Conservation (phyloP, 2,797 vertebrate species). For the Saxicola maurus region DNA sequence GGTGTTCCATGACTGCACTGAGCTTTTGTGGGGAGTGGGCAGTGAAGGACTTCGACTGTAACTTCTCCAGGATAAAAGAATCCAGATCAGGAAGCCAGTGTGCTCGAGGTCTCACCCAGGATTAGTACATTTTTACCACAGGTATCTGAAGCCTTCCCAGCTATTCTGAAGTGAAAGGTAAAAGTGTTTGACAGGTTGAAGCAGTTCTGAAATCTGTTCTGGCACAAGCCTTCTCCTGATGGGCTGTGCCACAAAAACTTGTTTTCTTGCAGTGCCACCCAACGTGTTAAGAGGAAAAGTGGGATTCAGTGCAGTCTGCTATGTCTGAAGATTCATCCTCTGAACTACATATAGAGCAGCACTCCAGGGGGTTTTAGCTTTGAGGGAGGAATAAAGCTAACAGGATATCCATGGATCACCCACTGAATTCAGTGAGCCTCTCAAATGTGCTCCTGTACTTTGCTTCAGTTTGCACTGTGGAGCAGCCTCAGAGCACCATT, state of each 20-base stretch:
- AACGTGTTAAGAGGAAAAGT: neutral
- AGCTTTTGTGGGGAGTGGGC: neutral
- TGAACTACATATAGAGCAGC: accelerated
- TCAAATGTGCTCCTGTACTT: neutral
- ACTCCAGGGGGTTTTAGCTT: neutral
- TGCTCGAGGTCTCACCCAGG: accelerated
- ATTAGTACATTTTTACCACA: neutral
- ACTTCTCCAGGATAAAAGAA: neutral
- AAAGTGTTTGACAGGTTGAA: neutral
- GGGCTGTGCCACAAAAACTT: neutral
- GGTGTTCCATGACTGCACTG: neutral
- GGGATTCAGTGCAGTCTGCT: neutral
- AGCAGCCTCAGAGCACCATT: neutral
- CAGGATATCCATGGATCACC: neutral
- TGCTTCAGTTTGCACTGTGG: neutral
- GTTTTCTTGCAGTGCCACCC: neutral
- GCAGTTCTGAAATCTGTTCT: neutral
- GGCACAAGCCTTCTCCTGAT: neutral
- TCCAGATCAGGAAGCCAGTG: too few species aligned
- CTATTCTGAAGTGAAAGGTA: neutral
- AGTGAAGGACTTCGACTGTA: neutral
- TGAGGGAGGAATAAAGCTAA: neutral
- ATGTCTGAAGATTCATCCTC: neutral
- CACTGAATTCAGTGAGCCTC: neutral
- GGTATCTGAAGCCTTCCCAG: neutral